Evolutionary conservation across 2,113 vertebrate genomes (phyloP), one percentile per base, ranked within the genome.

Genomic region (Oplegnathus fasciatus): DNA sequence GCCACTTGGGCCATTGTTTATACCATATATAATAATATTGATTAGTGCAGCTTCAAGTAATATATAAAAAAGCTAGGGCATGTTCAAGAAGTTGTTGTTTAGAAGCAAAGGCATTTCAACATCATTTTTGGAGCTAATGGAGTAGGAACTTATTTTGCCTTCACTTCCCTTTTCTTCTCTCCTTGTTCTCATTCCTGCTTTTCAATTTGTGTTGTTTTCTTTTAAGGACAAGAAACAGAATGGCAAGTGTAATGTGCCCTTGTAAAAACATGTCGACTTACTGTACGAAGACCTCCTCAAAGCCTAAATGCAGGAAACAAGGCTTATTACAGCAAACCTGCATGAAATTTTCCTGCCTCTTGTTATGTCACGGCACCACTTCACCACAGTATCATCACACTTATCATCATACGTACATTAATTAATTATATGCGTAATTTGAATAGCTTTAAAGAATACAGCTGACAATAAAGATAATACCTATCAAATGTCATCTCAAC

Each of bases 321-420:
- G 11, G 14, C 18, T 71, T 37, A 85, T 73, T 65, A 57, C 55
- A 73, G 46, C 24, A 74, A 24, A 61, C 18, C 40, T 68, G 68
- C 62, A 28, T 82, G 70, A 75, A 80, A 87, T 79, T 48, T 44
- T 48, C 18, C 28, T 83, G 75, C 66, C 72, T 70, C 50, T 58
- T 58, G 26, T 70, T 18, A 75, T 79, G 30, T 75, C 72, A 83
- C 66, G 4, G 46, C 64, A 66, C 26, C 50, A 8, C 34, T 50
- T 80, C 65, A 58, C 17, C 69, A 75, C 34, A 75, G 24, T 26
- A 55, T 22, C 37, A 32, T 71, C 46, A 17, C 48, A 48, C 65
- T 37, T 44, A 65, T 78, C 58, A 6, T 66, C 60, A 6, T 18
- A 42, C 4, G 20, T 17, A 30, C 52, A 60, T 18, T 18, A 14